A percentile compares a stretch with the other conserved stretches of the same genome.
phyloP scores from a whole-genome alignment of 2,888 invertebrate species.

The Ormyrus nitidulus region DNA sequence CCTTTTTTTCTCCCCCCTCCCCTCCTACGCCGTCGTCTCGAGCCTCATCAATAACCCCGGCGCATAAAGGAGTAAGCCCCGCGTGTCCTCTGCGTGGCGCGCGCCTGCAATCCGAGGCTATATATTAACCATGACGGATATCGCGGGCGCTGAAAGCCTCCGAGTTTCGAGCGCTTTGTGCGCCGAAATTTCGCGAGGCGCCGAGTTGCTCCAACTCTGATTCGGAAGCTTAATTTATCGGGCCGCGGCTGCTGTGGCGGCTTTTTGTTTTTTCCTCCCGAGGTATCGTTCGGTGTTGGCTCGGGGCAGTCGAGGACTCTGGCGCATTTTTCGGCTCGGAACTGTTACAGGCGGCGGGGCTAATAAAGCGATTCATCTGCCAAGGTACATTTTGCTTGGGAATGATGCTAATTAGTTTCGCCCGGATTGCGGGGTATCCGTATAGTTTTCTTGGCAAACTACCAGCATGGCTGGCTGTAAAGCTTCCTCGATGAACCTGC shows the following conservation, averaged over 20 bases:
- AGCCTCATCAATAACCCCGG: conserved; percentile 25
- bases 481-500: not conserved
- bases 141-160: conserved; percentile 46
- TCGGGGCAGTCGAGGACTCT: not conserved
- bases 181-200: not conserved
- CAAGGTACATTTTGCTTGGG: conserved; percentile 27
- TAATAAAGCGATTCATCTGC: conserved; percentile 44
- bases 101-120: conserved; percentile 5
- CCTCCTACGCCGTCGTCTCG: not conserved
- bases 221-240: not conserved
- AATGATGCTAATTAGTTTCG: conserved; percentile 40
- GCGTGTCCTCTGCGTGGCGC: not conserved
- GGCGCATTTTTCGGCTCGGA: conserved; percentile 11
- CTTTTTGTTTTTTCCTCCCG: too few relatives aligned
- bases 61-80: too few relatives aligned
- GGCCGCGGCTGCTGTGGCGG: too few relatives aligned
- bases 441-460: conserved; percentile 43
- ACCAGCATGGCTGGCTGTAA: not conserved
- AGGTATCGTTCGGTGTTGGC: not conserved
- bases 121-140: conserved; percentile 54
- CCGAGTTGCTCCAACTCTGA: conserved; percentile 1
- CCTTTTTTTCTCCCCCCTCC: conserved; percentile 1
- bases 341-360: not conserved
- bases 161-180: not conserved
- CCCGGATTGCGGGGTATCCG: conserved; percentile 1